Base-by-base conservation (phyloP, 2,113 vertebrate genomes). In the Osmerus mordax region DNA sequence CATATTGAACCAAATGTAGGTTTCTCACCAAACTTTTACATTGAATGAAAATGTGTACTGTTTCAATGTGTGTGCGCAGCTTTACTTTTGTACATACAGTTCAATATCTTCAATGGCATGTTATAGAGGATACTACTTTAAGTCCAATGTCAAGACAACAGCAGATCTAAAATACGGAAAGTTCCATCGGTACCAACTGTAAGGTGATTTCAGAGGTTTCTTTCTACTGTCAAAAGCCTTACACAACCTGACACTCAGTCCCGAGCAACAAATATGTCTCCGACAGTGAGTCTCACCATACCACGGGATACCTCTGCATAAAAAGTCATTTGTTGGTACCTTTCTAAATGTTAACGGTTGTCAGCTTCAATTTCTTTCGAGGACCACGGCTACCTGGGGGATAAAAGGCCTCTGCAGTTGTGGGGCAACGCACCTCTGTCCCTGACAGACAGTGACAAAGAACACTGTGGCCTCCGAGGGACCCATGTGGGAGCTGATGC, bases 341-440 rank as follows among this genome's bases (percentile, higher is more conserved):
- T 91, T 91, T 92, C 85, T 91, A 89, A 88, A 91, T 84, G 89
- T 90, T 91, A 91, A 91, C 86, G 90, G 83, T 91, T 94, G 92
- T 93, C 93, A 83, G 81, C 87, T 94, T 90, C 87, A 79, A 88
- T 93, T 92, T 88, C 77, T 89, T 88, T 83, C 86, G 91, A 90
- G 65, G 83, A 90, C 86, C 47, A 86, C 79, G 77, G 60, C 86
- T 85, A 77, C 88, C 83, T 77, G 81, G 80, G 87, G 85, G 83
- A 87, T 83, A 81, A 89, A 90, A 84, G 74, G 71, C 84, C 80
- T 70, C 89, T 89, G 76, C 63, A 81, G 71, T 84, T 83, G 65
- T 85, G 53, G 76, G 83, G 78, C 82, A 90, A 88, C 70, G 60
- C 77, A 74, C 66, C 63, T 73, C 77, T 73, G 73, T 86, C 80